These are phyloP conservation scores for Leptonema lineaticorne DNA, from an alignment of 1,140 invertebrate genomes.

Conservation along the genomic window DNA sequence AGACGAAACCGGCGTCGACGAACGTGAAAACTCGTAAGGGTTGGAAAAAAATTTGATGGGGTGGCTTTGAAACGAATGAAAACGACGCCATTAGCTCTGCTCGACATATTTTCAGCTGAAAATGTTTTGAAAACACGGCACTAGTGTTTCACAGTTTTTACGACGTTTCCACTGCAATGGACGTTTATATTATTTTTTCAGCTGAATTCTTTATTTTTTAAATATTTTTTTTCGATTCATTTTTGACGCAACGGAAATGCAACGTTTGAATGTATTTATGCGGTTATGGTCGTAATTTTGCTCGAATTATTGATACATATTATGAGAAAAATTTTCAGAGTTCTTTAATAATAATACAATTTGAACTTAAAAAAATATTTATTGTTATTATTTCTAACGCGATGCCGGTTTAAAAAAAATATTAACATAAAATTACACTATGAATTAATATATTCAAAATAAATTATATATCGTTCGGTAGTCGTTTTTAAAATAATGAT, in stretches of 20 bases:
- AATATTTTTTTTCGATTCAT: neutral
- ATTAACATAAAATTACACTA: too few species aligned
- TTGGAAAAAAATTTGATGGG: constrained; percentile 3
- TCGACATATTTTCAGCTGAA: constrained; percentile 24
- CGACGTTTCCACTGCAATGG: neutral
- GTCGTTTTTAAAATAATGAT: too few species aligned
- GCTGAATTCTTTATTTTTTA: neutral
- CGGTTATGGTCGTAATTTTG: neutral
- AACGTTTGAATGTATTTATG: neutral
- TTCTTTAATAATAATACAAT: too few species aligned
- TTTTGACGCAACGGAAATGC: neutral
- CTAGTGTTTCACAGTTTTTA: neutral
- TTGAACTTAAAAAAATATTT: too few species aligned
- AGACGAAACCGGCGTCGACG: too few species aligned
- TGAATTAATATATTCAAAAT: too few species aligned
- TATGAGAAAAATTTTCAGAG: too few species aligned
- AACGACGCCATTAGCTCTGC: constrained; percentile 17
- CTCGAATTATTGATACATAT: too few species aligned
- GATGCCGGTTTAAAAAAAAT: too few species aligned
- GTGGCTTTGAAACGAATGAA: neutral
- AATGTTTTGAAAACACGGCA: constrained; percentile 25
- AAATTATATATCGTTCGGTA: too few species aligned
- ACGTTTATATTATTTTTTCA: neutral
- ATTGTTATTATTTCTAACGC: too few species aligned
- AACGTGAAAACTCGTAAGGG: neutral